These are phyloP conservation scores for Chymomyza fuscimana DNA, from an alignment of 2,888 invertebrate species.

Conservation along the genomic window DNA sequence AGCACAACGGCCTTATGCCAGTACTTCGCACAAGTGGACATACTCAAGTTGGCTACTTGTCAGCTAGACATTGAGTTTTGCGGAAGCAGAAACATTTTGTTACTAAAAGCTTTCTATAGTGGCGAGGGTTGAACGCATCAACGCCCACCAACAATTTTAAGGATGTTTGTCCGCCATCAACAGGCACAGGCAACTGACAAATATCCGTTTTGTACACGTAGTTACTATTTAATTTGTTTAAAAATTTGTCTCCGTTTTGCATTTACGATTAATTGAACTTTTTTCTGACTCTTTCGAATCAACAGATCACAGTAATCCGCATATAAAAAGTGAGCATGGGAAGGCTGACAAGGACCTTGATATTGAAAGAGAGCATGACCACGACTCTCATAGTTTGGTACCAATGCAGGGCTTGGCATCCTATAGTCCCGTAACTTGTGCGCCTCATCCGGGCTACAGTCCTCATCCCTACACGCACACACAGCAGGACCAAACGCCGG, in stretches of 20 bases:
- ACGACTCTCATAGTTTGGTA: slow-evolving; percentile 82
- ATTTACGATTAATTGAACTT: slow-evolving; percentile 59
- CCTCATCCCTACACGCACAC: slow-evolving; percentile 73
- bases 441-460: slow-evolving; percentile 56
- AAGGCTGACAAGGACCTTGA: slow-evolving; percentile 83
- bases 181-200: slow-evolving; percentile 35
- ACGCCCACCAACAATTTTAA: slow-evolving; percentile 76
- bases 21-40: slow-evolving; percentile 23
- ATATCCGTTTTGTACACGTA: slow-evolving; percentile 12
- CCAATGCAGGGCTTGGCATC: slow-evolving; percentile 60
- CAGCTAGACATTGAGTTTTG: slow-evolving; percentile 38
- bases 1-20: slow-evolving; percentile 67
- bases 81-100: slow-evolving; percentile 73
- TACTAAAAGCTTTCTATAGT: slow-evolving; percentile 66
- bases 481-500: slow-evolving; percentile 43
- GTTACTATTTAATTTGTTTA: slow-evolving; percentile 46
- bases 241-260: slow-evolving; percentile 67
- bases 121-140: slow-evolving; percentile 77
- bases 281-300: slow-evolving; percentile 51
- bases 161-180: slow-evolving; percentile 62
- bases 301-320: slow-evolving; percentile 75
- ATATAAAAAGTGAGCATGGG: slow-evolving; percentile 83
- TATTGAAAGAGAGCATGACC: slow-evolving; percentile 89
- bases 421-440: slow-evolving; percentile 55
- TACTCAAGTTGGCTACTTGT: slow-evolving; percentile 55